These are phyloP conservation scores for Cassiopea andromeda DNA, from an alignment of 30 jellyfish, hydroid and myxozoan species.

Conservation along the genomic window DNA sequence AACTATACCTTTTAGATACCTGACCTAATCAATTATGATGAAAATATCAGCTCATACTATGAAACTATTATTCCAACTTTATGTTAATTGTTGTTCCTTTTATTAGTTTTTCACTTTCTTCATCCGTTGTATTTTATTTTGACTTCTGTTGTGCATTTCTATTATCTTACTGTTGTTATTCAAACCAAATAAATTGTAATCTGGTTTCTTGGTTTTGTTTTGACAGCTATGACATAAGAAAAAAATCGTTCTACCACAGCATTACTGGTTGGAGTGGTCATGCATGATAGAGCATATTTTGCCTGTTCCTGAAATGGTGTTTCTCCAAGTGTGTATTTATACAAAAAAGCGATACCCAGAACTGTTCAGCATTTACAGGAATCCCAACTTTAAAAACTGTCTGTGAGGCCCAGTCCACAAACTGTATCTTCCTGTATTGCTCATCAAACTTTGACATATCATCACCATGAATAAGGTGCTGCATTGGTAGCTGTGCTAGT, in stretches of 20 bases:
- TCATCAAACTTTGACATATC: background rate
- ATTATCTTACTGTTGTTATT: too few relatives aligned
- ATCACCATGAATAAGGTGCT: background rate
- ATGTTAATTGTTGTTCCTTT: too few relatives aligned
- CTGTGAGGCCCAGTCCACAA: background rate
- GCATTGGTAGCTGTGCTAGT: background rate
- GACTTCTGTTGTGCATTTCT: too few relatives aligned
- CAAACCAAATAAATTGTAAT: background rate
- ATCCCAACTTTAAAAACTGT: conserved; percentile 54
- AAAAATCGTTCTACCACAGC: conserved; percentile 78
- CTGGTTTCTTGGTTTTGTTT: conserved; percentile 64
- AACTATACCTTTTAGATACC: too few relatives aligned
- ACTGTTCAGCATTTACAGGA: conserved; percentile 58
- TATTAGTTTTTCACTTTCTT: too few relatives aligned
- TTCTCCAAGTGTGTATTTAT: conserved; percentile 25
- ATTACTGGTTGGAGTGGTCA: conserved; percentile 74
- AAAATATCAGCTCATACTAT: too few relatives aligned
- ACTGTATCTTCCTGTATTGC: background rate
- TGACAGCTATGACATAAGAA: conserved; percentile 59
- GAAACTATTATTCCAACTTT: too few relatives aligned
- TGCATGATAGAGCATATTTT: conserved; percentile 69
- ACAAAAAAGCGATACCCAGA: conserved; percentile 51
- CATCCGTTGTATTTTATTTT: too few relatives aligned
- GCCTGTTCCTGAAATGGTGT: conserved; percentile 63
- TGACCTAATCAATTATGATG: background rate